Base-by-base conservation (phyloP, 53 echinoderm and acorn worm species). In the Paracentrotus lividus region DNA sequence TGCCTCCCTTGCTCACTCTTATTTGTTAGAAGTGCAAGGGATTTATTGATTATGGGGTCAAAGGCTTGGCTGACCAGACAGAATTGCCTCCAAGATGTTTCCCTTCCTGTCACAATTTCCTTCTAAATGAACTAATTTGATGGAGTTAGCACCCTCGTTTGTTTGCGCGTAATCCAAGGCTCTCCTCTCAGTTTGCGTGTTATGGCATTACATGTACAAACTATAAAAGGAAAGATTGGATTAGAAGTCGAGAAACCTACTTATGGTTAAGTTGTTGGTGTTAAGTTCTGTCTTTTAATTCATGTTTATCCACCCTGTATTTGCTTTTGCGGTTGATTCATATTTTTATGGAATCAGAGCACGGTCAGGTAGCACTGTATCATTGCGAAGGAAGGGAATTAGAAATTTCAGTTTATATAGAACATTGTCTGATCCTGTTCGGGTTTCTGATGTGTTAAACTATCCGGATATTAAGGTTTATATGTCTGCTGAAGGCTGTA, bases 31-130 rank as follows among this genome's bases (percentile, higher is more conserved):
- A 86, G 44, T 31, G 33, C 53, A 18, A 54, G 8, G 0, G 29
- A 21, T 3, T 18, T 86, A 86, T 86, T 16, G 86, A 86, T 86
- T 54, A 21, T 14, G 7, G 31, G 86, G 86, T 86, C 27, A 34
- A 54, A 34, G 86, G 86, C 55, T 86, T 21, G 10, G 14, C 23
- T 56, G 33, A 34, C 86, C 86, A 86, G 86, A 86, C 86, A 34
- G 54, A 56, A 16, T 55, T 34, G 86, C 56, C 86, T 54, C 21
- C 34, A 15, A 56, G 86, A 86, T 86, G 56, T 86, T 86, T 86
- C 86, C 36, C 20, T 56, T 31, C 38, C 53, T 86, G 32, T 86
- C 56, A 16, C 18, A 20, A 47, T 55, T 56, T 55, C 56, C 55
- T 36, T 34, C 86, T 54, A 86, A 86, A 53, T 86, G 86, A 24